phyloP scores from a whole-genome alignment of 2,797 vertebrate species.

The Urocyon cinereoargenteus region DNA sequence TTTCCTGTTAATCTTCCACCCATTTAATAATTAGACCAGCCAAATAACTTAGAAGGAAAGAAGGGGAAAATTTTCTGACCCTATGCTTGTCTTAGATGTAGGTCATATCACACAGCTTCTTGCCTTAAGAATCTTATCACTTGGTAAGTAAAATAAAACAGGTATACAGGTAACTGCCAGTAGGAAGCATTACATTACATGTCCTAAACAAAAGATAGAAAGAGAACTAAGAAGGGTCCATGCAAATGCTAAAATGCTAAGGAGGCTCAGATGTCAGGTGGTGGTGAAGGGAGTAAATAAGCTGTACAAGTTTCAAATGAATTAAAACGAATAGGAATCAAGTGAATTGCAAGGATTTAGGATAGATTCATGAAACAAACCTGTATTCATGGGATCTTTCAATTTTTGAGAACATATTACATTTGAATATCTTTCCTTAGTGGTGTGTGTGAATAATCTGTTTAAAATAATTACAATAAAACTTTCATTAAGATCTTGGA shows the following conservation, averaged over 20 bases:
- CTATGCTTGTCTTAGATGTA: background rate
- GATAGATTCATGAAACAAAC: background rate
- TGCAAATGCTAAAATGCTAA: background rate
- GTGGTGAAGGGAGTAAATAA: background rate
- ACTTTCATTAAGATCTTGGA: background rate
- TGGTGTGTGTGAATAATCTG: background rate
- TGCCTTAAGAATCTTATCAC: background rate
- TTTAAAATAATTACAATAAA: constrained; percentile 48
- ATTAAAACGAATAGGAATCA: background rate
- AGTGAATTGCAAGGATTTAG: background rate
- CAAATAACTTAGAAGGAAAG: background rate
- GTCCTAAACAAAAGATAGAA: background rate
- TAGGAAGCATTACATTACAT: background rate
- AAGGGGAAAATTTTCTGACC: background rate
- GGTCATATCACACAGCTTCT: background rate
- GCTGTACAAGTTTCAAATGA: background rate
- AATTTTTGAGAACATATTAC: background rate
- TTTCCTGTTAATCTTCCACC: background rate
- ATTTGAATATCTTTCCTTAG: constrained; percentile 4
- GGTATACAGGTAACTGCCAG: background rate
- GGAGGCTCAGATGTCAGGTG: background rate
- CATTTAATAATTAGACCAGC: background rate
- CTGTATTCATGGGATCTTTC: background rate
- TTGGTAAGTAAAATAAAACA: constrained; percentile 27
- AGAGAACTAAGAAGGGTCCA: background rate